phyloP scores from a whole-genome alignment of 1,140 invertebrate genomes.

The Zophobas atratus region DNA sequence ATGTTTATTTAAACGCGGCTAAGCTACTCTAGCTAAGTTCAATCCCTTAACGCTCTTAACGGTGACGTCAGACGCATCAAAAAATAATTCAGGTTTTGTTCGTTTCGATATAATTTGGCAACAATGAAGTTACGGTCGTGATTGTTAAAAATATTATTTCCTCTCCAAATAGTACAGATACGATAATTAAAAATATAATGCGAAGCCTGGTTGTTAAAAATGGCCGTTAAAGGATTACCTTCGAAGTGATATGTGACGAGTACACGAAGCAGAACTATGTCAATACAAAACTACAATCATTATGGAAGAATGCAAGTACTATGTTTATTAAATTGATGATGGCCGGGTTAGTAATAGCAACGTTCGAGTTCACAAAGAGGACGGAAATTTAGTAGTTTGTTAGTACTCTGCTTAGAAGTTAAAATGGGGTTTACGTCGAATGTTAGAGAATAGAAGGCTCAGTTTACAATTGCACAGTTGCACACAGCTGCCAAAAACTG shows the following conservation, averaged over 20 bases:
- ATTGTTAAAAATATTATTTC: too few species aligned
- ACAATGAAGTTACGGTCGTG: too few species aligned
- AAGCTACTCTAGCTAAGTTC: background rate
- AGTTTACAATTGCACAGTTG: too few species aligned
- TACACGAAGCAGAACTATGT: background rate
- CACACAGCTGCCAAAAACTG: too few species aligned
- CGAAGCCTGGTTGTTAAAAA: background rate
- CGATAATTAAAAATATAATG: background rate
- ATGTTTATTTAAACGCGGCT: slow-evolving; percentile 4
- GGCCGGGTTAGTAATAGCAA: background rate
- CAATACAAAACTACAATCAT: background rate
- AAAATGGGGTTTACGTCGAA: background rate
- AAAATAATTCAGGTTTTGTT: too few species aligned
- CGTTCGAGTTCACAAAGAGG: background rate
- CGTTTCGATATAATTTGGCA: too few species aligned
- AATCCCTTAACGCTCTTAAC: background rate
- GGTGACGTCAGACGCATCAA: too few species aligned
- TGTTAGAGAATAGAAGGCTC: too few species aligned
- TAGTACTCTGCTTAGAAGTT: background rate
- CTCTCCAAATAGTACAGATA: too few species aligned
- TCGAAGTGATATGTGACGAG: background rate
- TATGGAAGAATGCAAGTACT: background rate
- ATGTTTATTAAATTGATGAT: background rate
- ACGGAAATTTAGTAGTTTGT: background rate
- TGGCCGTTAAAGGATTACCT: background rate